Percentiles rank a stretch among this genome's conserved stretches.
These are phyloP conservation scores for Prinia subflava DNA, from an alignment of 2,113 vertebrate species.

Conservation along the genomic window DNA sequence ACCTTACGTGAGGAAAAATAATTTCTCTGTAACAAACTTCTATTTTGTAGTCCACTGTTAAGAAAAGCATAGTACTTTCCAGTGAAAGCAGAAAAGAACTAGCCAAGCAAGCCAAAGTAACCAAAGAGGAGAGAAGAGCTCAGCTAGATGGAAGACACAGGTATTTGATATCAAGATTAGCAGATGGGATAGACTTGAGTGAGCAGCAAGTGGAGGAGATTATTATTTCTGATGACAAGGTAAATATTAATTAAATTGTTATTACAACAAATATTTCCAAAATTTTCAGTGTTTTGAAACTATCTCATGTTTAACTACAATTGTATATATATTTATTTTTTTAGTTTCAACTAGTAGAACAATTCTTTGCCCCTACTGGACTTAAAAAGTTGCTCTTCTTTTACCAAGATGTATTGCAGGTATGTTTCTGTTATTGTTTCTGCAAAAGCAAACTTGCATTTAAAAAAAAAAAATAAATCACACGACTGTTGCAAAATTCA, in stretches of 20 bases:
- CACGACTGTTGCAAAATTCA: neutral
- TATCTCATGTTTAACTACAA: neutral
- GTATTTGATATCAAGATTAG: constrained; percentile 75
- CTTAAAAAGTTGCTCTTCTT: constrained; percentile 81
- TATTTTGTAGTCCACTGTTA: constrained; percentile 65
- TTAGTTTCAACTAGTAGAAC: constrained; percentile 76
- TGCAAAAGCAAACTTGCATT: neutral
- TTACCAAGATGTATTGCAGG: constrained; percentile 74
- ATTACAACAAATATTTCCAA: neutral
- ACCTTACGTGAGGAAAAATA: neutral
- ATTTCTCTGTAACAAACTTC: neutral
- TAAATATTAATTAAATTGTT: constrained; percentile 18
- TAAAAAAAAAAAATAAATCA: neutral
- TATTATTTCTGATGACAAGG: constrained; percentile 78
- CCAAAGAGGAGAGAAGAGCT: constrained; percentile 75
- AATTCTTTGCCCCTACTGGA: constrained; percentile 77
- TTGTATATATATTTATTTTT: neutral
- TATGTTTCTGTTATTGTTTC: constrained; percentile 1
- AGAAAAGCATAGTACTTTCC: constrained; percentile 63
- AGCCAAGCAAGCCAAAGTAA: constrained; percentile 62
- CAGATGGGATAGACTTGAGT: constrained; percentile 53
- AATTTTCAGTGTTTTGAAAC: neutral
- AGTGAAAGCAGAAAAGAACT: constrained; percentile 76
- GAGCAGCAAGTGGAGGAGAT: constrained; percentile 76
- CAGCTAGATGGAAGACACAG: constrained; percentile 74